Conservation (phyloP, 1,140 invertebrate species). For the Littorina saxatilis region DNA sequence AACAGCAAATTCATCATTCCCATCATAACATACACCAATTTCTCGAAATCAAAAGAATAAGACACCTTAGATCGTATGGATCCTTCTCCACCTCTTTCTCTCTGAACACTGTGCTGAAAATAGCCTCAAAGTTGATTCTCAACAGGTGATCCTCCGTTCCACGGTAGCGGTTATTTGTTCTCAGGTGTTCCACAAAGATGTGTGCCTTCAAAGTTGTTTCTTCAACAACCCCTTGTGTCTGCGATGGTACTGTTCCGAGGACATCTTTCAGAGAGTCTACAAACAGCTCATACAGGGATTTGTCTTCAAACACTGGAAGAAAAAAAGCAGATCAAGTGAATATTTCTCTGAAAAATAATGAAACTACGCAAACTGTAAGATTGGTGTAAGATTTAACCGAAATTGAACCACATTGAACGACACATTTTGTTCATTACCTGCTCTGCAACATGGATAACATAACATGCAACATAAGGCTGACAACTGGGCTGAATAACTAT, state of each 20-base stretch:
- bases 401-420: no score
- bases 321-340: no score
- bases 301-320: conserved; percentile 54
- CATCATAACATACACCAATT: neutral
- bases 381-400: no score
- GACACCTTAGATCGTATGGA: conserved; percentile 36
- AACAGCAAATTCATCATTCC: neutral
- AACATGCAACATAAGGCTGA: no score
- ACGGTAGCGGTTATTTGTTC: conserved; percentile 54
- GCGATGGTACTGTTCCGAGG: conserved; percentile 45
- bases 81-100: neutral
- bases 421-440: no score
- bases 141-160: conserved; percentile 62
- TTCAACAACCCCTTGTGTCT: neutral
- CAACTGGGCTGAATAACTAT: no score
- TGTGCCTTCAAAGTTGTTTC: conserved; percentile 25
- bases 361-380: no score
- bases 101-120: conserved; percentile 50
- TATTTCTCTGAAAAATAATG: no score
- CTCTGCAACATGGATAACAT: no score
- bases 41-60: neutral
- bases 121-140: conserved; percentile 63
- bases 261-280: conserved; percentile 56
- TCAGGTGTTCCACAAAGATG: conserved; percentile 51
- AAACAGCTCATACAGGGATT: conserved; percentile 60